These are phyloP conservation scores for Chloroclystis v-ata DNA, from an alignment of 2,888 invertebrate genomes.

Conservation along the genomic window DNA sequence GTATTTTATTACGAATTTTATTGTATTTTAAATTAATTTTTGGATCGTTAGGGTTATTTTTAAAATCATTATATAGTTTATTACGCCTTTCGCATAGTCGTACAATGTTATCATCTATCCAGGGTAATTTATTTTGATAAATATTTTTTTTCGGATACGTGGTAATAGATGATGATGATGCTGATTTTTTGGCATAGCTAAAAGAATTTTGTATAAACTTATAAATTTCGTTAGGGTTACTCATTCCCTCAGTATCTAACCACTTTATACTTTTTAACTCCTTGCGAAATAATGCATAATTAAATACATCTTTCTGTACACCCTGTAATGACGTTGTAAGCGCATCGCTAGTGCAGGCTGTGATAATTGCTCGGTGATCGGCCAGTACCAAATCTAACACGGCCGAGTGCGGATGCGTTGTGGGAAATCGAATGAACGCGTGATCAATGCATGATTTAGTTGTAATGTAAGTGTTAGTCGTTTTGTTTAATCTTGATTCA, in stretches of 20 bases:
- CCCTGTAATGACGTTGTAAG: not conserved
- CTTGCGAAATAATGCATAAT: not conserved
- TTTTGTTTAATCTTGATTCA: slow-evolving; percentile 13
- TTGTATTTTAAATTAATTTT: slow-evolving; percentile 6
- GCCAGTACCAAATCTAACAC: slow-evolving; percentile 24
- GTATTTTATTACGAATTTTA: slow-evolving; percentile 6
- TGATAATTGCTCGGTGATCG: slow-evolving; percentile 18
- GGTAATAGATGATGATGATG: not conserved
- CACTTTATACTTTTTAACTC: slow-evolving; percentile 5
- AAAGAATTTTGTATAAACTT: slow-evolving; percentile 3
- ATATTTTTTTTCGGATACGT: too few species aligned
- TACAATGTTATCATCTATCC: slow-evolving; percentile 1
- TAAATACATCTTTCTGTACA: not conserved
- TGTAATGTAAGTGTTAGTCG: slow-evolving; percentile 3
- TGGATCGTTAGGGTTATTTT: slow-evolving; percentile 1
- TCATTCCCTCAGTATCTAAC: slow-evolving; percentile 4
- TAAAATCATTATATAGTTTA: not conserved
- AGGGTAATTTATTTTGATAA: not conserved
- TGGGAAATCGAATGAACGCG: slow-evolving; percentile 27
- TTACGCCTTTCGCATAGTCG: slow-evolving; percentile 4
- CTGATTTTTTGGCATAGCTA: not conserved
- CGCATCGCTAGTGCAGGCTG: not conserved
- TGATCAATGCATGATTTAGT: slow-evolving; percentile 30
- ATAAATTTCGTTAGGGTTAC: slow-evolving; percentile 1
- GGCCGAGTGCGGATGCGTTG: slow-evolving; percentile 24